A percentile compares a stretch with the other conserved stretches of the same genome.
phyloP scores from a whole-genome alignment of 2,113 vertebrate genomes.

The Hemicordylus capensis region DNA sequence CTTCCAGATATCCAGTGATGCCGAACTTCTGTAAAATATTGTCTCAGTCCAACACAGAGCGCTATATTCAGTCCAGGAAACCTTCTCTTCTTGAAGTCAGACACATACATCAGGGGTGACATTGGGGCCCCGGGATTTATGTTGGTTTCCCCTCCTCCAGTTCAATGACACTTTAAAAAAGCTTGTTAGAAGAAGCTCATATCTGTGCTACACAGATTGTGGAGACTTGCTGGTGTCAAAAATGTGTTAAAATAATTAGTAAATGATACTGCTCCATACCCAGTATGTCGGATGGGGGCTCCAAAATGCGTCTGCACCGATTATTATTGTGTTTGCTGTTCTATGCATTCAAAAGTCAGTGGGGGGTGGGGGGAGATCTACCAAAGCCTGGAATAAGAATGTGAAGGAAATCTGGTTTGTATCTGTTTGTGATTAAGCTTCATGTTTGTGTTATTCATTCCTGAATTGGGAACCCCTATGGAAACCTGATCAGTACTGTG shows the following conservation, averaged over 20 bases:
- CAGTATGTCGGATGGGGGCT: slow-evolving; percentile 27
- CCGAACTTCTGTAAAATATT: neutral
- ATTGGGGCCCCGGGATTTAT: slow-evolving; percentile 4
- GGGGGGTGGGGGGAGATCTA: slow-evolving; percentile 65
- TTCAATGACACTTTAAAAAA: neutral
- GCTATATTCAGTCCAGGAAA: neutral
- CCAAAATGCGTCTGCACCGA: slow-evolving; percentile 41
- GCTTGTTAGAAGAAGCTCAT: neutral
- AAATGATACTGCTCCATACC: neutral
- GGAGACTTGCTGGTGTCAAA: slow-evolving; percentile 33
- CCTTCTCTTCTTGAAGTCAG: neutral
- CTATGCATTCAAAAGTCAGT: slow-evolving; percentile 51
- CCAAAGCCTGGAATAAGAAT: slow-evolving; percentile 57
- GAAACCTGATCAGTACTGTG: slow-evolving; percentile 79
- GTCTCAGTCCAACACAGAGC: neutral
- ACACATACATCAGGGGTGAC: neutral
- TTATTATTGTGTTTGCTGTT: slow-evolving; percentile 47
- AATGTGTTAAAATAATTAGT: slow-evolving; percentile 17
- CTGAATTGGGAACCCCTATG: slow-evolving; percentile 68
- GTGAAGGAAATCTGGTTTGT: slow-evolving; percentile 54
- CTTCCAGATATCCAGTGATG: neutral
- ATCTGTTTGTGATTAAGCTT: slow-evolving; percentile 82
- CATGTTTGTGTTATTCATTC: slow-evolving; percentile 73
- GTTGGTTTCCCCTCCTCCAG: neutral
- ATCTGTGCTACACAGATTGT: slow-evolving; percentile 12